These are phyloP conservation scores for Drosophila parabipectinata DNA, from an alignment of 1,140 invertebrate species.

Conservation along the genomic window DNA sequence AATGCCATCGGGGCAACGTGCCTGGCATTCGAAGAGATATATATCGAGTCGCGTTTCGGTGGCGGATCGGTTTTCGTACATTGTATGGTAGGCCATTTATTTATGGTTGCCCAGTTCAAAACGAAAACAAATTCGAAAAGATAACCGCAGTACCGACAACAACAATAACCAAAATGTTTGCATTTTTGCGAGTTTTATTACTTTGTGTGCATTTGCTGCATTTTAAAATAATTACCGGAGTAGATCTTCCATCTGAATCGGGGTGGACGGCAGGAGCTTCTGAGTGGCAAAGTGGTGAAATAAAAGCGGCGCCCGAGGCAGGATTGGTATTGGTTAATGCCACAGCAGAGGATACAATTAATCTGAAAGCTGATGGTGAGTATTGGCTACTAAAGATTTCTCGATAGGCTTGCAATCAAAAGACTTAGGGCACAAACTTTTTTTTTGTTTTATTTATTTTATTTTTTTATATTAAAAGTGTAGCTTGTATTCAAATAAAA, in stretches of 20 bases:
- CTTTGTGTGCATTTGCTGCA: conserved; percentile 80
- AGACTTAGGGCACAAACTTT: conserved; percentile 51
- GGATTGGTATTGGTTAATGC: conserved; percentile 35
- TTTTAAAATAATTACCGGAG: conserved; percentile 68
- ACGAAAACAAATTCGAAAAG: conserved; percentile 72
- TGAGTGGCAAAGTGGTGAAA: conserved; percentile 17
- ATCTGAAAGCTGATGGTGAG: conserved; percentile 21
- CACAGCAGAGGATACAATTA: conserved; percentile 14
- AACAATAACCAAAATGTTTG: conserved; percentile 62
- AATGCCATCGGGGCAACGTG: conserved; percentile 77
- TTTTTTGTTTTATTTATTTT: not conserved
- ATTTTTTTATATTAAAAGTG: not conserved
- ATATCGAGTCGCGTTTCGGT: conserved; percentile 57
- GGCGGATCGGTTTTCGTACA: conserved; percentile 35
- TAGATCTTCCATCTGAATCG: conserved; percentile 46
- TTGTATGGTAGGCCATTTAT: conserved; percentile 58
- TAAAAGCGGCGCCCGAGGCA: conserved; percentile 32
- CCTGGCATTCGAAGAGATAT: conserved; percentile 59
- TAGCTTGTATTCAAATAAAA: not conserved
- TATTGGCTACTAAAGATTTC: not conserved
- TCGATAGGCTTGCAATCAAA: conserved; percentile 8
- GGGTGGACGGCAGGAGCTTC: conserved; percentile 5
- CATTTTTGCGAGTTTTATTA: conserved; percentile 75
- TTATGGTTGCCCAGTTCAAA: conserved; percentile 64
- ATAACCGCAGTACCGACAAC: conserved; percentile 40